Base-by-base conservation (phyloP, 1,140 invertebrate genomes). In the Panulirus ornatus region DNA sequence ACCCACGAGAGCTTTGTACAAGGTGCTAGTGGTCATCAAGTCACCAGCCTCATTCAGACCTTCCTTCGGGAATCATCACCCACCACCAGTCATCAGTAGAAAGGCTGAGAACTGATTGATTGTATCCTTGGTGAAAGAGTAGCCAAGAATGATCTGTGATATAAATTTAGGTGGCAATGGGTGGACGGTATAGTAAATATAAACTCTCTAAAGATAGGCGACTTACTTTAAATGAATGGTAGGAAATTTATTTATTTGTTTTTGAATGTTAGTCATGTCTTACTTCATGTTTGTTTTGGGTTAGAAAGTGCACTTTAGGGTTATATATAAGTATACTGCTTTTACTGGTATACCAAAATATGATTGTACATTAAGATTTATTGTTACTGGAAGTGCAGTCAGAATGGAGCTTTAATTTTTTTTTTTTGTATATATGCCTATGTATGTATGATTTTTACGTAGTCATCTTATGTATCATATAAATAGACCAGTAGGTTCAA, bases 21-120 rank as follows among this genome's bases (percentile, higher is more conserved):
- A 27, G 81, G 81, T 22, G 42, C 19, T 44, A 90, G 73, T 71
- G 88, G 85, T 14, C 85, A 16, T 6, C 36, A 88, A 27, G 85
- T 88, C 38, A 54, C 75, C 75, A 70, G 54, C 6, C 75, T 88
- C 30, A 30, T 88, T 19, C 73, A 88, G 1, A 30, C 34, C 0
- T 88, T 88, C 85, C 58, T 88, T 0, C 51, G 47, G 40, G 51
- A 81, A n/a, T 58, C 40, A 27, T 36, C 42, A 9, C 54, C 19
- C 9, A 22, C 58, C 30, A 11, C 11, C 58, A 66, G 6, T 5
- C 54, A 22, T 3, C 3, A 22, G 14, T 58, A 22, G n/a, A n/a
- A n/a, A n/a, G n/a, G n/a, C n/a, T n/a, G n/a, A n/a, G n/a, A n/a
- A 47, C 14, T 47, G 44, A 27, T 66, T n/a, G 58, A 27, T 30